These are phyloP conservation scores for Zophobas morio DNA, from an alignment of 1,140 invertebrate genomes.

Conservation along the genomic window DNA sequence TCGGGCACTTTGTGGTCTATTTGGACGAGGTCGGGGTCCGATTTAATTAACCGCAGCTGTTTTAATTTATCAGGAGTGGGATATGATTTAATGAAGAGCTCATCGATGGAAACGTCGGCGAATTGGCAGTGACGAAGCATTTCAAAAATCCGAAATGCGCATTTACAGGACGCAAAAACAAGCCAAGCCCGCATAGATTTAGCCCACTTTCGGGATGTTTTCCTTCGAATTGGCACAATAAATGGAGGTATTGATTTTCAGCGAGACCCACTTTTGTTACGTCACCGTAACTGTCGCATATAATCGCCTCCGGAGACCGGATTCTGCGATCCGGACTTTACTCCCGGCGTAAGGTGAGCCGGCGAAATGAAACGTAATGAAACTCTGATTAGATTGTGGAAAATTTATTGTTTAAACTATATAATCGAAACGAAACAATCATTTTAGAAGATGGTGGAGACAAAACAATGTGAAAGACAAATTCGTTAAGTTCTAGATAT, in stretches of 20 bases:
- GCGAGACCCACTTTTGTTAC: slow-evolving; percentile 33
- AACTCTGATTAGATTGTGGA: slow-evolving; percentile 40
- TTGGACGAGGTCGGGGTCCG: background rate
- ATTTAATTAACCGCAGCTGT: slow-evolving; percentile 24
- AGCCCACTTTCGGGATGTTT: slow-evolving; percentile 37
- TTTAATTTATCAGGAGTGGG: slow-evolving; percentile 12
- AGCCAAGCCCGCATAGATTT: slow-evolving; percentile 14
- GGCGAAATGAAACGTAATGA: slow-evolving; percentile 29
- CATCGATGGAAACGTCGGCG: background rate
- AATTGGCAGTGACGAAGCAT: slow-evolving; percentile 9
- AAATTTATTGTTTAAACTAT: slow-evolving; percentile 48
- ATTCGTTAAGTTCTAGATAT: slow-evolving; percentile 43
- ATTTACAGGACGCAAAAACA: background rate
- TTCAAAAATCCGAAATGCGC: background rate
- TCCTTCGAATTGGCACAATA: slow-evolving; percentile 28
- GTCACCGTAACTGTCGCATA: slow-evolving; percentile 36
- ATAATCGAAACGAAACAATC: slow-evolving; percentile 44
- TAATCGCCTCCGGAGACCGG: slow-evolving; percentile 33
- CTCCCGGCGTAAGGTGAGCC: background rate
- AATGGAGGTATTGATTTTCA: slow-evolving; percentile 35
- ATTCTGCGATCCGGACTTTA: slow-evolving; percentile 14
- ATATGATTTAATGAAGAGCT: background rate
- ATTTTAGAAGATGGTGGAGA: slow-evolving; percentile 41
- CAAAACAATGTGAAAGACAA: slow-evolving; percentile 44
- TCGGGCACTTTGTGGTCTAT: slow-evolving; percentile 2